Conservation (phyloP, 2,113 vertebrate species). For the Anguilla japonica region DNA sequence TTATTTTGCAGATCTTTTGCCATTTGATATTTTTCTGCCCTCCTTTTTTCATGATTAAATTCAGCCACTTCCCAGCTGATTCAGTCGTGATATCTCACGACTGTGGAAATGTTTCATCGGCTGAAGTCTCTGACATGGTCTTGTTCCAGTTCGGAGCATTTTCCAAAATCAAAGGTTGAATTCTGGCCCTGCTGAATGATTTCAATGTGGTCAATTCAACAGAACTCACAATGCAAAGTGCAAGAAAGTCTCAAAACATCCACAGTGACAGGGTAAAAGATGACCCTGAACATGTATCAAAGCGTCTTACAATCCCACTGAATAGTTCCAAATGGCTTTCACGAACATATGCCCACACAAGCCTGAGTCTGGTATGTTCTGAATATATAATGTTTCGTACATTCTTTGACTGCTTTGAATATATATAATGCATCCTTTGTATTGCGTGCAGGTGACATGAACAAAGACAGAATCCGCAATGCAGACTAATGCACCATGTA, state of each 20-base stretch:
- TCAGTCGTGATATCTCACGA: conserved; percentile 54
- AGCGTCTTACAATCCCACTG: neutral
- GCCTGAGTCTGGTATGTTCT: neutral
- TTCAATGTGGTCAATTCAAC: neutral
- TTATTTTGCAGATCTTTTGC: conserved; percentile 58
- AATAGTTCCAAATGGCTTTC: neutral
- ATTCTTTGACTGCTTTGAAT: neutral
- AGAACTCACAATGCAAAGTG: neutral
- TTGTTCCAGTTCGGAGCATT: conserved; percentile 62
- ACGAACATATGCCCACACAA: neutral
- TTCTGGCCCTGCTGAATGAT: conserved; percentile 37
- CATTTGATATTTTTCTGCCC: conserved; percentile 57
- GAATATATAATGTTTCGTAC: too few species aligned
- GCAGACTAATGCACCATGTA: conserved; percentile 71
- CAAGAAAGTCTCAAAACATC: neutral
- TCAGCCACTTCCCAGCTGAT: conserved; percentile 56
- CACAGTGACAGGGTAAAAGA: neutral
- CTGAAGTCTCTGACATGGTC: conserved; percentile 59
- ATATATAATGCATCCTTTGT: conserved; percentile 36
- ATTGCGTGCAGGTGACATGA: conserved; percentile 50
- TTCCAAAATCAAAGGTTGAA: conserved; percentile 56
- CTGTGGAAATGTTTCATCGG: conserved; percentile 56
- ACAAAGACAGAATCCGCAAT: conserved; percentile 36
- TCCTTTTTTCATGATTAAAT: conserved; percentile 42
- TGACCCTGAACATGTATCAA: neutral